Evolutionary conservation across 2,797 vertebrate genomes (phyloP).

Genomic region (Eupleurogrammus muticus): DNA sequence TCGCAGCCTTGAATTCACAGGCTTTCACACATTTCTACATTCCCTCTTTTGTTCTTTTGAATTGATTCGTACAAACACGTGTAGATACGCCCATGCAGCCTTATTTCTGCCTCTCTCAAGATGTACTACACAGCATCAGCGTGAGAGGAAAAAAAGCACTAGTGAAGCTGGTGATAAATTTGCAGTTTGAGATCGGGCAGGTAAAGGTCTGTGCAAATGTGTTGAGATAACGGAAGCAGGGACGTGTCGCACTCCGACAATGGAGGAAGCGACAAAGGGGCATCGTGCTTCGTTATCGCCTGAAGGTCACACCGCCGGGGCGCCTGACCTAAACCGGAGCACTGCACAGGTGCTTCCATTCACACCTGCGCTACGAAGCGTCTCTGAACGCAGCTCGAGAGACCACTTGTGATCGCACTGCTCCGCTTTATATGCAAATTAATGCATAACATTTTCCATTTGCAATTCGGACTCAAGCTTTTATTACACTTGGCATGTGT

Average conservation of each 20-base stretch:
- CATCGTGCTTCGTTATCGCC: background rate
- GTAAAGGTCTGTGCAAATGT: slow-evolving; percentile 13
- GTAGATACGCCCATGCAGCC: background rate
- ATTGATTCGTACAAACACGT: background rate
- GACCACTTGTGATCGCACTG: too few relatives aligned
- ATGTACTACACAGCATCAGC: background rate
- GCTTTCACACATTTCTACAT: background rate
- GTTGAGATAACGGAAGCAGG: slow-evolving; percentile 9
- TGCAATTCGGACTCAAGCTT: too few relatives aligned
- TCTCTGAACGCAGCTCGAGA: too few relatives aligned
- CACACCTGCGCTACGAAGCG: too few relatives aligned
- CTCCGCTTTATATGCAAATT: too few relatives aligned
- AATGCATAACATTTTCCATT: too few relatives aligned
- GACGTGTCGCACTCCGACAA: background rate
- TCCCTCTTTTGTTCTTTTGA: slow-evolving; percentile 1
- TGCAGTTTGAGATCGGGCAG: background rate
- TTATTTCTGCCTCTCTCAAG: background rate
- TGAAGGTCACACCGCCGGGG: background rate
- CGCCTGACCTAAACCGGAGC: background rate
- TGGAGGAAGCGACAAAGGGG: background rate
- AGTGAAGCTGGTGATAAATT: background rate
- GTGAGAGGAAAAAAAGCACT: background rate
- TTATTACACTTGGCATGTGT: too few relatives aligned
- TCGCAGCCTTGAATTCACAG: background rate
- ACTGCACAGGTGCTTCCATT: background rate